These are phyloP conservation scores for Pelosia muscerda DNA, from an alignment of 2,888 invertebrate genomes.

Conservation along the genomic window DNA sequence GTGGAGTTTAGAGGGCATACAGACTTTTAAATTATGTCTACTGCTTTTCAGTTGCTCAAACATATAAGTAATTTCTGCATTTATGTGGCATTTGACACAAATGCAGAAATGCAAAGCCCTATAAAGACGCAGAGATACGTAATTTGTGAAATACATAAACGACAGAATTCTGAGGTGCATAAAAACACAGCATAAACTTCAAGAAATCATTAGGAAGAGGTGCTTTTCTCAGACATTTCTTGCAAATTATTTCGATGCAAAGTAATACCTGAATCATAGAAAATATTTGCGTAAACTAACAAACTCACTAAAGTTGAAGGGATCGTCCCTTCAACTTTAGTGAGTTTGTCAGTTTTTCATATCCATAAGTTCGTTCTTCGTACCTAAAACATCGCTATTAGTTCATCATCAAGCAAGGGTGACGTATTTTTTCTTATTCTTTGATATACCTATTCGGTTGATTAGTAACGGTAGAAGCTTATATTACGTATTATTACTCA, in stretches of 20 bases:
- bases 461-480: not conserved
- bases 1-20: no score
- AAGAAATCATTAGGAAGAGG: not conserved
- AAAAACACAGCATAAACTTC: not conserved
- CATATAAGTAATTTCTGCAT: no score
- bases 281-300: not conserved
- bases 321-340: no score
- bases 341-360: not conserved
- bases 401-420: no score
- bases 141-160: not conserved
- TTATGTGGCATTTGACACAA: no score
- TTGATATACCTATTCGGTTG: no score
- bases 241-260: not conserved
- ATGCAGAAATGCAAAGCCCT: no score
- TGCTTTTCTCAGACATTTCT: not conserved
- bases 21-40: no score
- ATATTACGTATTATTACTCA: not conserved
- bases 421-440: no score
- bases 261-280: not conserved
- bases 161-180: not conserved
- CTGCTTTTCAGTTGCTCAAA: no score
- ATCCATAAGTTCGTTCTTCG: not conserved
- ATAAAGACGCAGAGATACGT: not conserved
- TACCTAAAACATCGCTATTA: no score
- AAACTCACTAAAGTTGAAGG: not conserved